phyloP scores from a whole-genome alignment of 2,888 invertebrate genomes.

The Criorhina ranunculi region DNA sequence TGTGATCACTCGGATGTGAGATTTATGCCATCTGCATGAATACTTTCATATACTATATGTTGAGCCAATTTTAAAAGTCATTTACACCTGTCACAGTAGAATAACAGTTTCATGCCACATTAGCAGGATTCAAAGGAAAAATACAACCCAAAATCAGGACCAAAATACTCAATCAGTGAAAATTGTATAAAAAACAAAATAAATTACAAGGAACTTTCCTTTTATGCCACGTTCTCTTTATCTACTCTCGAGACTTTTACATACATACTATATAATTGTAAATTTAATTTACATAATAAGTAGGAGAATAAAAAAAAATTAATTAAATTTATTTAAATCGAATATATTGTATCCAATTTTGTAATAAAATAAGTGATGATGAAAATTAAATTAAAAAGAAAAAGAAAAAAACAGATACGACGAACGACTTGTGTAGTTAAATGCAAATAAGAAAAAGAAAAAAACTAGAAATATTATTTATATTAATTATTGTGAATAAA shows the following conservation, averaged over 20 bases:
- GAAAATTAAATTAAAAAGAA: constrained; percentile 4
- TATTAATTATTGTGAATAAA: constrained; percentile 37
- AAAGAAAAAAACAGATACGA: constrained; percentile 36
- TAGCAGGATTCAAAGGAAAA: constrained; percentile 17
- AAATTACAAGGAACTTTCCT: constrained; percentile 4
- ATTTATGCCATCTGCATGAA: constrained; percentile 15
- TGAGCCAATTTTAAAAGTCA: constrained; percentile 26
- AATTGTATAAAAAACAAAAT: constrained; percentile 6
- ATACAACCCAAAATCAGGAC: constrained; percentile 1
- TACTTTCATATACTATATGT: neutral
- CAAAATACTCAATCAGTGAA: constrained; percentile 25
- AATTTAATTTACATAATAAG: constrained; percentile 72
- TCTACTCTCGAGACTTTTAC: constrained; percentile 66
- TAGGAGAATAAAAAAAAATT: constrained; percentile 41
- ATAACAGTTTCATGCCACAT: constrained; percentile 52
- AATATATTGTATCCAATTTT: constrained; percentile 49
- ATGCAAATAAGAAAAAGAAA: constrained; percentile 25
- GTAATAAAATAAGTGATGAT: constrained; percentile 45
- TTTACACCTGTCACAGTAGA: constrained; percentile 2
- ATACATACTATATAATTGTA: constrained; percentile 56
- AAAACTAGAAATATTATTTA: constrained; percentile 17
- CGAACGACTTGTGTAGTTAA: constrained; percentile 61
- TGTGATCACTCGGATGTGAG: neutral
- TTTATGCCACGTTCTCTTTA: constrained; percentile 31
- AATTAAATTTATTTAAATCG: constrained; percentile 34